Evolutionary conservation across 2,888 invertebrate species (phyloP).

Genomic region (Malthinus seriepunctatus): DNA sequence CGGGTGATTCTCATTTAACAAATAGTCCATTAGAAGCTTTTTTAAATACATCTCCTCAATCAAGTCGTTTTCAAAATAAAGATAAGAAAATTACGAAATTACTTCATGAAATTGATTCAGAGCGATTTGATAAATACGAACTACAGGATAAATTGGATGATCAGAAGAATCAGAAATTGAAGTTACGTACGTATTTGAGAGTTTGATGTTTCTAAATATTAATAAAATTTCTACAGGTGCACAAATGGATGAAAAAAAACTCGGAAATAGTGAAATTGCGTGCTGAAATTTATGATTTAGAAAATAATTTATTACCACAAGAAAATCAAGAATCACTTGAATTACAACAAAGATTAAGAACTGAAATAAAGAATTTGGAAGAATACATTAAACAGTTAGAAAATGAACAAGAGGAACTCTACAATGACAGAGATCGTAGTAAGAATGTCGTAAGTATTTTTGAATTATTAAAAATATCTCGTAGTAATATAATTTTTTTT

Average conservation of each 20-base stretch:
- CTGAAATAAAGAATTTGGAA: constrained; percentile 61
- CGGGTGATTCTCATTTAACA: constrained; percentile 27
- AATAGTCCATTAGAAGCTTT: constrained; percentile 45
- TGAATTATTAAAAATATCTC: background rate
- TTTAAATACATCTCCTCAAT: constrained; percentile 45
- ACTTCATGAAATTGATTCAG: constrained; percentile 63
- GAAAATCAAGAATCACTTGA: constrained; percentile 42
- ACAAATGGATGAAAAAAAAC: constrained; percentile 51
- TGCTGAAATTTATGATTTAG: constrained; percentile 44
- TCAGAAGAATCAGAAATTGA: constrained; percentile 59
- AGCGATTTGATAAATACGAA: constrained; percentile 65
- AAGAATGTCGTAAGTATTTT: constrained; percentile 48
- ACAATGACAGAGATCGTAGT: constrained; percentile 58
- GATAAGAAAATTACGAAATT: constrained; percentile 58
- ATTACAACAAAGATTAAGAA: constrained; percentile 47
- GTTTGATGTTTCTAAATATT: background rate
- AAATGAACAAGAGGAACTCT: constrained; percentile 58
- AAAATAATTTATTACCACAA: constrained; percentile 44
- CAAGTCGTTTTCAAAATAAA: constrained; percentile 42
- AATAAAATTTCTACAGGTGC: constrained; percentile 37
- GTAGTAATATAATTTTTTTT: constrained; percentile 46
- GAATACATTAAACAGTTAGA: constrained; percentile 58
- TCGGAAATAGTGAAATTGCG: constrained; percentile 50
- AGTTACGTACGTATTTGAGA: constrained; percentile 54
- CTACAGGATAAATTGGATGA: constrained; percentile 63